Conservation (phyloP, 2,888 invertebrate species). For the Limnephilus rhombicus region DNA sequence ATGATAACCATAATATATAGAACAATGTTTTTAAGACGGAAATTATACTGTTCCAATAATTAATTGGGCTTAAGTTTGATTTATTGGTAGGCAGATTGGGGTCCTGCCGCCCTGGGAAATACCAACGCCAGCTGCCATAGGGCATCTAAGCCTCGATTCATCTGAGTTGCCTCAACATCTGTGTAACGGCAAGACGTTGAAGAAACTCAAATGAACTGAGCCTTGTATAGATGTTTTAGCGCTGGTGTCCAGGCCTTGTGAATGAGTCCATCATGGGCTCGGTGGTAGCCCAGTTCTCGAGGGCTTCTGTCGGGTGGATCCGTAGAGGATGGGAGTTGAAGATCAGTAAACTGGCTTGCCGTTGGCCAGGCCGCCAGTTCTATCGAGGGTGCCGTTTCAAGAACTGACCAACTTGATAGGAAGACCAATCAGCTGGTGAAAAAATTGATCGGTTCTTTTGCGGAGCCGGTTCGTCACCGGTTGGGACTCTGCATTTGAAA, state of each 20-base stretch:
- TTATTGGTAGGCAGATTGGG: neutral
- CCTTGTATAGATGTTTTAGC: neutral
- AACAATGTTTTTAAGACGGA: too few species aligned
- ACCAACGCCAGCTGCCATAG: slow-evolving; percentile 1
- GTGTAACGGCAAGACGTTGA: neutral
- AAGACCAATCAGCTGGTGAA: neutral
- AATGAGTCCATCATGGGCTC: neutral
- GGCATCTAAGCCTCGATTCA: neutral
- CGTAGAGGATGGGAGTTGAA: neutral
- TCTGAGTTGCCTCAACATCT: neutral
- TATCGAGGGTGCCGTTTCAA: neutral
- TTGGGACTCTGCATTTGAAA: neutral
- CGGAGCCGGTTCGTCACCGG: neutral
- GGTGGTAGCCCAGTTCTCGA: neutral
- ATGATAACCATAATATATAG: too few species aligned
- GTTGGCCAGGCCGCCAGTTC: slow-evolving; percentile 1
- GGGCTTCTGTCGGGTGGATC: neutral
- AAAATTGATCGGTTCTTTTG: neutral
- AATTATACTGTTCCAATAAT: too few species aligned
- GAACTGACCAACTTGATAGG: neutral
- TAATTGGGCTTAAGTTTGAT: neutral
- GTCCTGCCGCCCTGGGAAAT: neutral
- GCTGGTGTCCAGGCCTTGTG: neutral
- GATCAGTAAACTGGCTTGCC: neutral
- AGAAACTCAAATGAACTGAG: neutral